A percentile compares a stretch with the other conserved stretches of the same genome.
Evolutionary conservation across 2,888 invertebrate species (phyloP).

Genomic region (Cyclophora albipunctata): DNA sequence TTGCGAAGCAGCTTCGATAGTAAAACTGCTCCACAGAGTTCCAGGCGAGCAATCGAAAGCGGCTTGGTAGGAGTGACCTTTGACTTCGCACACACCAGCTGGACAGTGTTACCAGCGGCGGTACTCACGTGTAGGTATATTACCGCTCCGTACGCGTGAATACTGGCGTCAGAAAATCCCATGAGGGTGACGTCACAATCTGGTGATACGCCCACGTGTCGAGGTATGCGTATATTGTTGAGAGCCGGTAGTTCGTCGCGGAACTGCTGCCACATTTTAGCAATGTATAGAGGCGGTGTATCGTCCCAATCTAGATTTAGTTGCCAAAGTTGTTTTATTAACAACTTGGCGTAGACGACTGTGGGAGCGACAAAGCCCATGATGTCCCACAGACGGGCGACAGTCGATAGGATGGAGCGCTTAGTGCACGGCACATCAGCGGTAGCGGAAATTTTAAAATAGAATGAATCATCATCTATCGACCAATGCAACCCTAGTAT

Average conservation of each 20-base stretch:
- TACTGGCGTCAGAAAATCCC: conserved; percentile 12
- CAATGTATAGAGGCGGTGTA: no score
- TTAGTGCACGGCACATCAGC: no score
- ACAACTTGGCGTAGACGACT: no score
- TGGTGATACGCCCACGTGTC: conserved; percentile 5
- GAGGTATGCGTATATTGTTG: conserved; percentile 1
- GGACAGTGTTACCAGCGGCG: not conserved
- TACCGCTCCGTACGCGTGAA: conserved; percentile 4
- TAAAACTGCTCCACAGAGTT: conserved; percentile 6
- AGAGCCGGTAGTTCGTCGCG: conserved; percentile 2
- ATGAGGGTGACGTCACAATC: not conserved
- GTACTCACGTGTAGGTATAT: conserved; percentile 2
- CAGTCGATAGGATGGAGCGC: no score
- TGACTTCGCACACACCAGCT: conserved; percentile 8
- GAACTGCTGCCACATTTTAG: no score
- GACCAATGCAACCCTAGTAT: no score
- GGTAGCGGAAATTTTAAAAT: no score
- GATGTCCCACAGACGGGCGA: no score
- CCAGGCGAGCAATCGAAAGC: conserved; percentile 2
- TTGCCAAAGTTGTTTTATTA: no score
- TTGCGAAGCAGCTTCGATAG: conserved; percentile 3
- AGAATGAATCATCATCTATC: no score
- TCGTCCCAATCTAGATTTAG: no score
- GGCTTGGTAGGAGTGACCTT: conserved; percentile 7
- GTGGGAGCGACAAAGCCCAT: no score